phyloP scores from a whole-genome alignment of 2,113 vertebrate species.

The Ploceus nigricollis region DNA sequence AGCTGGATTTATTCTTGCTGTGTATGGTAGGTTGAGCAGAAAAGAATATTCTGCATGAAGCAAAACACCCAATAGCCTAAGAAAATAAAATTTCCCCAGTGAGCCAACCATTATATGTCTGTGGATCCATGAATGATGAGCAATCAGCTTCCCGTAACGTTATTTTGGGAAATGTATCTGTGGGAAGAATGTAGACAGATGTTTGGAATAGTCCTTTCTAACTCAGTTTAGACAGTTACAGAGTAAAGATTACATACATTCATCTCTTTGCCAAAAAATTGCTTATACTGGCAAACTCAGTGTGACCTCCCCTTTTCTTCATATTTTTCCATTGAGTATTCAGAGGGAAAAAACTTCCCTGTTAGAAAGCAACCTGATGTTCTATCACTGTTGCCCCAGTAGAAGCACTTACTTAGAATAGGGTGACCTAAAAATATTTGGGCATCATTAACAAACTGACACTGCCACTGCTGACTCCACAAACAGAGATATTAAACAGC shows the following conservation, averaged over 20 bases:
- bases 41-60: not conserved
- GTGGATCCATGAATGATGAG: not conserved
- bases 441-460: not conserved
- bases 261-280: not conserved
- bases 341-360: not conserved
- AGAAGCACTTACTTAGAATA: not conserved
- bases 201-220: not conserved
- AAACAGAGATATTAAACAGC: not conserved
- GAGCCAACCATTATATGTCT: not conserved
- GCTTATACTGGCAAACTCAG: not conserved
- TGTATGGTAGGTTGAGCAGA: not conserved
- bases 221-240: not conserved
- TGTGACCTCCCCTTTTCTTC: not conserved
- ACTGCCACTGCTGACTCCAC: not conserved
- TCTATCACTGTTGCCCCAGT: not conserved
- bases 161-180: constrained; percentile 14
- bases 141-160: not conserved
- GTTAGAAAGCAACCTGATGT: not conserved
- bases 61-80: not conserved
- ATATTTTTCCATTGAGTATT: not conserved
- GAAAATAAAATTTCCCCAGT: constrained; percentile 17
- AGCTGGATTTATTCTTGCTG: not conserved
- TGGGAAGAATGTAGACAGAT: constrained; percentile 21
- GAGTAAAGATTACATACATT: constrained; percentile 2
- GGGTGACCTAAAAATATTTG: not conserved